phyloP scores from a whole-genome alignment of 2,113 vertebrate species.

The Neomonachus schauinslandi region DNA sequence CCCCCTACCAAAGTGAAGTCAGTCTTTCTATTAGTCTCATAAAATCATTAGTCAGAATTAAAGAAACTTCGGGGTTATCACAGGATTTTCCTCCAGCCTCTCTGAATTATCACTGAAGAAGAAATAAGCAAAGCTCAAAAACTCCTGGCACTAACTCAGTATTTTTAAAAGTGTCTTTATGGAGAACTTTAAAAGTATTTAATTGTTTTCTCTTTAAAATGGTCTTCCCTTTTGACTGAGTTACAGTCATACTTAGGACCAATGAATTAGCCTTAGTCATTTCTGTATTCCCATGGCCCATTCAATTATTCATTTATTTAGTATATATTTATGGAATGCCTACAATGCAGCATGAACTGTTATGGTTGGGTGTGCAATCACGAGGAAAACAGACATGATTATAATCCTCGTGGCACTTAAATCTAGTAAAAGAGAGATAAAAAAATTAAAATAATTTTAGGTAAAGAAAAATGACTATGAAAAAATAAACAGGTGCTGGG shows the following conservation, averaged over 20 bases:
- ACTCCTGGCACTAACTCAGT: neutral
- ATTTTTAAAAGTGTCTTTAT: neutral
- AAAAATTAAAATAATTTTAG: neutral
- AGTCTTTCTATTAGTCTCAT: neutral
- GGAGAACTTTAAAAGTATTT: neutral
- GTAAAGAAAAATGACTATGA: neutral
- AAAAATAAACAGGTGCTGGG: neutral
- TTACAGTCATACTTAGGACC: neutral
- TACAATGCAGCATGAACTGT: neutral
- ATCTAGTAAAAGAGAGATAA: neutral
- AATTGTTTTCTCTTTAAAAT: neutral
- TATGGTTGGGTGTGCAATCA: neutral
- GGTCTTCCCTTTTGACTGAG: neutral
- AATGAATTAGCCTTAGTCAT: neutral
- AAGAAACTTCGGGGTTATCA: neutral
- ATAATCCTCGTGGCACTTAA: neutral
- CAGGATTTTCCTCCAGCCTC: neutral
- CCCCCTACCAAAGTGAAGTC: neutral
- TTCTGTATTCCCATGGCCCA: neutral
- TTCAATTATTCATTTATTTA: neutral
- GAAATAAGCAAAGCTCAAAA: neutral
- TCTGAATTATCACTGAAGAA: neutral
- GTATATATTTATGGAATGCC: neutral
- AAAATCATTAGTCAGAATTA: neutral
- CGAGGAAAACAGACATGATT: neutral